A percentile compares a stretch with the other conserved stretches of the same genome.
phyloP scores from a whole-genome alignment of 1,140 invertebrate species.

The Euschistus heros region DNA sequence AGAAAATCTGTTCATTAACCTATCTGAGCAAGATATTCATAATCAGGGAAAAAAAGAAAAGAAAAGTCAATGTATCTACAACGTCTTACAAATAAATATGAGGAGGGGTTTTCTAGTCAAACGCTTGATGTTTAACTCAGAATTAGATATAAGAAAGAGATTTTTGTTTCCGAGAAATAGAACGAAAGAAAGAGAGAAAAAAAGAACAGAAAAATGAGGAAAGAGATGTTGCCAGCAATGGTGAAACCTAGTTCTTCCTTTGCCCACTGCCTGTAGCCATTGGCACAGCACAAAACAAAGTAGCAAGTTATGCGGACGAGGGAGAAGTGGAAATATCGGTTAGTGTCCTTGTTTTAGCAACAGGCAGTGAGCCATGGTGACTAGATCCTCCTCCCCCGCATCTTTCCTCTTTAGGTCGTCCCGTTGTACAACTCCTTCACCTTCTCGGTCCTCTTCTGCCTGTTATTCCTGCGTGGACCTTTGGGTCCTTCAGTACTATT shows the following conservation, averaged over 20 bases:
- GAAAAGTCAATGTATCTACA: background rate
- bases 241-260: background rate
- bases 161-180: too few species aligned
- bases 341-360: constrained; percentile 6
- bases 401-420: constrained; percentile 11
- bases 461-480: constrained; percentile 7
- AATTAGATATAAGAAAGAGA: too few species aligned
- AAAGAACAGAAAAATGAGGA: constrained; percentile 9
- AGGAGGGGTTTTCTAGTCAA: background rate
- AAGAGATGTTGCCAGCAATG: background rate
- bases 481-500: constrained; percentile 20
- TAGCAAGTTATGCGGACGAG: background rate
- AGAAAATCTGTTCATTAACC: constrained; percentile 6
- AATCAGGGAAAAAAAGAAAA: constrained; percentile 2
- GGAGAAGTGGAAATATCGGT: constrained; percentile 6
- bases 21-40: background rate
- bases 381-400: constrained; percentile 8
- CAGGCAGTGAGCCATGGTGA: background rate
- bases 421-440: constrained; percentile 22
- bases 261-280: background rate
- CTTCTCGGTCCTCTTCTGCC: constrained; percentile 10
- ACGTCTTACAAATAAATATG: constrained; percentile 6
- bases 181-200: background rate
- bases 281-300: background rate
- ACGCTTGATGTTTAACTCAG: too few species aligned